Percentiles rank a stretch among this genome's conserved stretches.
Conservation (phyloP, 1,140 invertebrate species). For the Drosophila arawakana region DNA sequence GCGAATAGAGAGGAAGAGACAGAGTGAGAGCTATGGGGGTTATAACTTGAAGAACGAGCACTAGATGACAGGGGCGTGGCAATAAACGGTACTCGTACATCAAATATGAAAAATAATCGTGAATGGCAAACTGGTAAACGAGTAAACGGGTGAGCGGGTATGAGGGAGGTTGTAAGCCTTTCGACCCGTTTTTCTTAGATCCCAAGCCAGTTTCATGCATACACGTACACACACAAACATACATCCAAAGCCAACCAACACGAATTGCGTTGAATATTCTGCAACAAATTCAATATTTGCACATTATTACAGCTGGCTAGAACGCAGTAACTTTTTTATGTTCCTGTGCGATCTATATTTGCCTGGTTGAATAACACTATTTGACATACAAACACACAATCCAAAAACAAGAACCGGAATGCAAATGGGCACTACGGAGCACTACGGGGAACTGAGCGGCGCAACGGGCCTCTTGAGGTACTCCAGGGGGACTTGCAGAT, state of each 20-base stretch:
- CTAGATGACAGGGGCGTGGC: constrained; percentile 28
- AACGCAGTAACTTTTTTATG: constrained; percentile 31
- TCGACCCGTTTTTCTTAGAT: constrained; percentile 41
- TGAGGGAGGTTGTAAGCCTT: constrained; percentile 26
- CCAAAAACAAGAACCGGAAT: constrained; percentile 20
- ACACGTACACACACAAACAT: neutral
- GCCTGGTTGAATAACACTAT: constrained; percentile 69
- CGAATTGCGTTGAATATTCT: constrained; percentile 2
- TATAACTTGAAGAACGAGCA: constrained; percentile 5
- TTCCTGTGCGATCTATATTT: constrained; percentile 56
- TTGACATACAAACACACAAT: constrained; percentile 57
- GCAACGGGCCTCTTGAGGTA: neutral
- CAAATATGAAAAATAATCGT: constrained; percentile 8
- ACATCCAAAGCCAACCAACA: too few relatives aligned
- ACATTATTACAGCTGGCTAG: constrained; percentile 67
- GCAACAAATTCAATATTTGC: constrained; percentile 65
- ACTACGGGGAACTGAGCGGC: too few relatives aligned
- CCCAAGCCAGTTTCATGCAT: constrained; percentile 54
- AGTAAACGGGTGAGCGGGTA: too few relatives aligned
- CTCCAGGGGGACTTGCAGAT: neutral
- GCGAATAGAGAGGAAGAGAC: neutral
- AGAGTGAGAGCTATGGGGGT: neutral
- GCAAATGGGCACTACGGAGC: neutral
- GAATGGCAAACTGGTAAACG: constrained; percentile 28
- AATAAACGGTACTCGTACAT: constrained; percentile 42